phyloP scores from a whole-genome alignment of 2,888 invertebrate genomes.

The Globia sparganii region DNA sequence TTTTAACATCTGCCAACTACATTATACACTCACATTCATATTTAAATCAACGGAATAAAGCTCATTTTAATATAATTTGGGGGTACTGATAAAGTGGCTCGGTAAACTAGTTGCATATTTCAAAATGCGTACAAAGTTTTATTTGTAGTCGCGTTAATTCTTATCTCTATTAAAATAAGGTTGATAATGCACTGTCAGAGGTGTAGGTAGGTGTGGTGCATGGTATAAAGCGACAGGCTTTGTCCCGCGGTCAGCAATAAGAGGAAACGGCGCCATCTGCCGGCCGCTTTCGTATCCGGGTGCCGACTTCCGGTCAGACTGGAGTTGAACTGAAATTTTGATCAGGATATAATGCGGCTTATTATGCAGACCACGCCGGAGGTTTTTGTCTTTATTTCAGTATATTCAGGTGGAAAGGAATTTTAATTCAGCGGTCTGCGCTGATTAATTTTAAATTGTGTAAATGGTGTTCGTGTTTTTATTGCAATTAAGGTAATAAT shows the following conservation, averaged over 20 bases:
- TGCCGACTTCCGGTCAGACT: constrained; percentile 80
- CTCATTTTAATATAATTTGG: constrained; percentile 67
- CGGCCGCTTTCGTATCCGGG: constrained; percentile 80
- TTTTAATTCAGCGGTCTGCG: constrained; percentile 28
- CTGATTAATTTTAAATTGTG: constrained; percentile 28
- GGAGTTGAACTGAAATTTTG: constrained; percentile 80
- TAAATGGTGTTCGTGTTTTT: constrained; percentile 38
- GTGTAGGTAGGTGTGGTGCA: constrained; percentile 57
- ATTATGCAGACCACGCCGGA: constrained; percentile 74
- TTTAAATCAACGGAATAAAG: constrained; percentile 70
- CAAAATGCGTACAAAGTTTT: constrained; percentile 73
- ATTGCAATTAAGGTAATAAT: constrained; percentile 49
- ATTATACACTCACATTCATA: constrained; percentile 43
- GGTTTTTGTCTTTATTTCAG: constrained; percentile 58
- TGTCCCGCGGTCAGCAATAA: constrained; percentile 87
- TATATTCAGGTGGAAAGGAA: constrained; percentile 41
- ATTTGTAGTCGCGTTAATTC: constrained; percentile 37
- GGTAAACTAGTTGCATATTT: constrained; percentile 86
- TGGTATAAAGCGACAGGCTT: constrained; percentile 81
- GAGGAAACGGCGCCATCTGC: constrained; percentile 87
- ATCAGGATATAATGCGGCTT: constrained; percentile 83
- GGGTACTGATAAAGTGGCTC: constrained; percentile 73
- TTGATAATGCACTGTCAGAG: constrained; percentile 50
- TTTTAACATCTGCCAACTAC: constrained; percentile 70
- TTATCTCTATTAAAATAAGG: constrained; percentile 62